Evolutionary conservation across 2,113 vertebrate species (phyloP), one percentile per base, ranked within the genome.

Genomic region (Heterochromis multidens): DNA sequence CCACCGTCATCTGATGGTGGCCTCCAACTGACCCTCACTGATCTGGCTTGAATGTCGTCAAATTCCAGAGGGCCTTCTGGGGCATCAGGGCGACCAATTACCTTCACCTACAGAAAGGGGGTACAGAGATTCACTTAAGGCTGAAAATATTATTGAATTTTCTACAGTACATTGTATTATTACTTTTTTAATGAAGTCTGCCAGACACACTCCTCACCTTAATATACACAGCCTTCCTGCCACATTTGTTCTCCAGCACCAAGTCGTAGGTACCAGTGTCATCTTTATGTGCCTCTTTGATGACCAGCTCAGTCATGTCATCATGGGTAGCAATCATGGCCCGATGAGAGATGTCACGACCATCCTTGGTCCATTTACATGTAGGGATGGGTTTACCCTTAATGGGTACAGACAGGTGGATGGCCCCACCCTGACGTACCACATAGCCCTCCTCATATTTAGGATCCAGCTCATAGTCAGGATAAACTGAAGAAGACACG

Each of bases 311-410:
- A n/a, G 98, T 99, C 31, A 97, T 95, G 83, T 98, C 97, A 80
- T 99, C 99, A 78, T 97, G 95, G 67, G 97, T 97, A 0, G 97
- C 98, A 84, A 99, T 98, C 99, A 99, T 99, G 85, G 99, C 98
- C 25, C 98, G 96, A 86, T 96, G 97, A 88, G 97, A 97, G 88
- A 99, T 92, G 89, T 99, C 98, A 1, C 96, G 97, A n/a, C 99
- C 99, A 90, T 99, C 99, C 91, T 99, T 99, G 80, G 99, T 99
- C 99, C 99, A 99, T 95, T 99, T 99, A 88, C 97, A 99, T 89
- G 95, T 94, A 49, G 99, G 99, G 81, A 98, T 94, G 78, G 99
- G 99, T 95, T 99, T 99, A 82, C 99, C 99, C 95, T 97, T 99
- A 90, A 99, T 98, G 89, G 98, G 98, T 91, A 99, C 97, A 67